Evolutionary conservation across 2,888 invertebrate genomes (phyloP).

Genomic region (Tromatobia lineatoria): DNA sequence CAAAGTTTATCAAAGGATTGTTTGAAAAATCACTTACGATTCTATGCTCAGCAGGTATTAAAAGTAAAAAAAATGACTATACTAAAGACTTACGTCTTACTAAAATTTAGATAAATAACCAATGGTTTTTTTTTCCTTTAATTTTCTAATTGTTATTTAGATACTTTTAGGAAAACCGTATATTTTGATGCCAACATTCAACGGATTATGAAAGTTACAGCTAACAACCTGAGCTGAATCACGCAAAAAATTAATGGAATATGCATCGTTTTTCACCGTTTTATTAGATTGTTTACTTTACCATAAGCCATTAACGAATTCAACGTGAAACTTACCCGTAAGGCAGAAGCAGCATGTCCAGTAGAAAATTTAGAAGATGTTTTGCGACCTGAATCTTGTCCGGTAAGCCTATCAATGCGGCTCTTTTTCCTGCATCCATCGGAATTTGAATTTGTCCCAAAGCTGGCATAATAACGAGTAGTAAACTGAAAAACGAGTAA

Average conservation of each 20-base stretch:
- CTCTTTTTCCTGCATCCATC: constrained; percentile 88
- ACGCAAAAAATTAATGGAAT: too few relatives aligned
- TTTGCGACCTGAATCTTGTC: constrained; percentile 90
- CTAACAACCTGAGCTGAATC: too few relatives aligned
- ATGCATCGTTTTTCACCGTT: too few relatives aligned
- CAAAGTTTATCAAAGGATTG: too few relatives aligned
- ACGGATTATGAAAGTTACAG: too few relatives aligned
- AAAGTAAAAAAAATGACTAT: background rate
- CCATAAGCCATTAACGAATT: background rate
- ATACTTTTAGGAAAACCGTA: too few relatives aligned
- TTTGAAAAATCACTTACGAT: background rate
- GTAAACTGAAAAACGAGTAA: constrained; percentile 87
- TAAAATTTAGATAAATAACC: too few relatives aligned
- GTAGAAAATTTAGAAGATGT: constrained; percentile 91
- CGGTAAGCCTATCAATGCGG: constrained; percentile 90
- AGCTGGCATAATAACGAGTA: constrained; percentile 93
- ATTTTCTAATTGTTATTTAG: too few relatives aligned
- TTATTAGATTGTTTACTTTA: too few relatives aligned
- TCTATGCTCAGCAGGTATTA: background rate
- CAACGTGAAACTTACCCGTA: constrained; percentile 89
- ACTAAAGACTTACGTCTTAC: too few relatives aligned
- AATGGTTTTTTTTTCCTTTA: too few relatives aligned
- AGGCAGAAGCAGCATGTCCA: constrained; percentile 94
- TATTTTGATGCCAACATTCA: too few relatives aligned
- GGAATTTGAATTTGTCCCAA: constrained; percentile 91